A percentile compares a stretch with the other conserved stretches of the same genome.
Conservation (phyloP, 2,797 vertebrate genomes). For the Coregonus suidteri region DNA sequence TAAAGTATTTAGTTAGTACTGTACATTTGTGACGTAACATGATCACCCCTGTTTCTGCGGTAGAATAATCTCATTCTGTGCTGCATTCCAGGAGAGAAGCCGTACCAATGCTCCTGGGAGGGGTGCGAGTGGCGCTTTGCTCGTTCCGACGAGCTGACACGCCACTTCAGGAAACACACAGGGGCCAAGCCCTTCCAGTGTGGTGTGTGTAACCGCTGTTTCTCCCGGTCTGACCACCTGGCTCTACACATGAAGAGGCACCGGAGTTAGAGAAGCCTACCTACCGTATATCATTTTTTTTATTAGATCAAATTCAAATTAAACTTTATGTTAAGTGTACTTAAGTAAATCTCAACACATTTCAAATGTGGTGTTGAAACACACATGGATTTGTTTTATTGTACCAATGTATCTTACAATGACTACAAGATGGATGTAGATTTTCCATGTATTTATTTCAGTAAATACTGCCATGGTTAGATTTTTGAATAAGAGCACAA, state of each 20-base stretch:
- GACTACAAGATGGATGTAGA: neutral
- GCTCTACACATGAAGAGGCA: slow-evolving; percentile 98
- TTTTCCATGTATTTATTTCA: slow-evolving; percentile 1
- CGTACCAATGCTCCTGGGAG: slow-evolving; percentile 96
- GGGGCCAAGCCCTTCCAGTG: slow-evolving; percentile 97
- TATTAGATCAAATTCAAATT: too few species aligned
- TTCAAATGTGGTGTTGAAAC: too few species aligned
- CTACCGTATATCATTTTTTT: neutral
- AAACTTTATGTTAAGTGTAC: too few species aligned
- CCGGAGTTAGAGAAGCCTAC: slow-evolving; percentile 80
- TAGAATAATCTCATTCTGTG: slow-evolving; percentile 22
- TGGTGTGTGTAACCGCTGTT: slow-evolving; percentile 89
- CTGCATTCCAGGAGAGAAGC: slow-evolving; percentile 88
- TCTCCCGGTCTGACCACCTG: slow-evolving; percentile 97
- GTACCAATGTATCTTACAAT: neutral
- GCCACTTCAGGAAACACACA: slow-evolving; percentile 97
- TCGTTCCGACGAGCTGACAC: slow-evolving; percentile 94
- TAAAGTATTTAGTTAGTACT: neutral
- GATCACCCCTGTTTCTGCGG: neutral
- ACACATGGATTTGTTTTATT: too few species aligned
- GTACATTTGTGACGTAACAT: neutral
- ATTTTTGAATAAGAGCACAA: slow-evolving; percentile 1
- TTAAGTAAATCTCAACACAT: too few species aligned
- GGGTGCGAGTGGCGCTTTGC: slow-evolving; percentile 98
- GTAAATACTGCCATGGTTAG: neutral